Base-by-base conservation (phyloP, 2,888 invertebrate genomes). In the Nezara viridula region DNA sequence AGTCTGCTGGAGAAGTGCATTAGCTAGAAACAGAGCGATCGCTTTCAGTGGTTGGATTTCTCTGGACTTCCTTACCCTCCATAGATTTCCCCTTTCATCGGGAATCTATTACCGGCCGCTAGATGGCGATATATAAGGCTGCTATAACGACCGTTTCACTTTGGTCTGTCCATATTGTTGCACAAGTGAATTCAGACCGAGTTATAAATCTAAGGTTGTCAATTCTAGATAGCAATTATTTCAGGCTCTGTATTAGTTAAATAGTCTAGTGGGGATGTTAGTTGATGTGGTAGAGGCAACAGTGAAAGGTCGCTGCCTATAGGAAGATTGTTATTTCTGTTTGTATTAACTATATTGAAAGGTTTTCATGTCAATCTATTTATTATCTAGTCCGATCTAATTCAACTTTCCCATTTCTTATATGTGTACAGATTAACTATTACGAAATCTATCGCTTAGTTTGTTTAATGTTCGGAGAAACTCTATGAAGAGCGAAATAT, bases 41-140 rank as follows among this genome's bases (percentile, higher is more conserved):
- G 66, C 66, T 73, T 73, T 73, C 32, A 73, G 66, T 37, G 66
- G 66, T 37, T 73, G 66, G 66, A 73, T 73, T 73, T 73, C 66
- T 73, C 66, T 73, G 66, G 32, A 73, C 32, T 19, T 73, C 32
- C 32, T 37, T 73, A 73, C 37, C 66, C 66, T 73, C 19, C 1
- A 73, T 73, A 73, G 66, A 37, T 73, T 73, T 73, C 66, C 66
- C 66, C 66, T 73, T 73, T 73, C 66, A 73, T 73, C 66, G 32
- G 27, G 37, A 73, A 73, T 73, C 66, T 73, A 73, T 73, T 73
- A 37, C 19, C 19, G 66, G 7, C 32, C 37, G 19, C 14, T 73
- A 16, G 66, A 37, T 37, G 66, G 37, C 19, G 66, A 73, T 73
- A 73, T 73, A 73, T 73, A 37, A 7, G 66, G 32, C 32, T 6